Base-by-base conservation (phyloP, 2,113 vertebrate species). In the Spermophilus dauricus region DNA sequence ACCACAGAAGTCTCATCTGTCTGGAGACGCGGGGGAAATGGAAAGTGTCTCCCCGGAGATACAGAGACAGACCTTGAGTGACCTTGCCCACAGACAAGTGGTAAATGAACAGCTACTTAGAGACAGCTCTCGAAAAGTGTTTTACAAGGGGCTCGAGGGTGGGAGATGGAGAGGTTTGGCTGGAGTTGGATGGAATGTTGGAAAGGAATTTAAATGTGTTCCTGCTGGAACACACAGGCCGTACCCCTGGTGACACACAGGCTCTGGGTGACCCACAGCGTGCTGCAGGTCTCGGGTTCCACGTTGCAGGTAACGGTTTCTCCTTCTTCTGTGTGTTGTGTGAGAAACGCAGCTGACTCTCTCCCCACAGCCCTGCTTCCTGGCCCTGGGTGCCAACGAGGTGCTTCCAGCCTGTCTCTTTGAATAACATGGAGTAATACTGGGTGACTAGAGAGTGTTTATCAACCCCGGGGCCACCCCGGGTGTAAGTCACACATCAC, bases 271-370 rank as follows among this genome's bases (percentile, higher is more conserved):
- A 45, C 42, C 42, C 7, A 7, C 56, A 4, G 53, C 56, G 5
- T 18, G 58, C 20, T 20, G 58, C 42, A 61, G 6, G 20, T 24
- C 58, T 24, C 8, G 58, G 58, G 5, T 61, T 61, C 22, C 18
- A 24, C 58, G 5, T 8, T 20, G 2, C 17, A 51, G 11, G 48
- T 4, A n/a, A 30, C 8, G 42, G 30, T 61, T 4, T 6, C 34
- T 0, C 0, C 4, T 56, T 17, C 53, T 53, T 53, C 51, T 56
- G 53, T 17, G 24, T 0, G 0, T 5, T 1, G 4, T 53, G 65
- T 30, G 4, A 20, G 45, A 13, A 37, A 5, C 18, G 14, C 14
- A 53, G 11, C 26, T 26, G 16, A 63, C 42, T 56, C 42, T 75
- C 13, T 34, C 12, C 11, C 30, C 11, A 3, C 4, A 17, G 17